Conservation (phyloP, 23 tunicate species). For the Botrylloides violaceus region DNA sequence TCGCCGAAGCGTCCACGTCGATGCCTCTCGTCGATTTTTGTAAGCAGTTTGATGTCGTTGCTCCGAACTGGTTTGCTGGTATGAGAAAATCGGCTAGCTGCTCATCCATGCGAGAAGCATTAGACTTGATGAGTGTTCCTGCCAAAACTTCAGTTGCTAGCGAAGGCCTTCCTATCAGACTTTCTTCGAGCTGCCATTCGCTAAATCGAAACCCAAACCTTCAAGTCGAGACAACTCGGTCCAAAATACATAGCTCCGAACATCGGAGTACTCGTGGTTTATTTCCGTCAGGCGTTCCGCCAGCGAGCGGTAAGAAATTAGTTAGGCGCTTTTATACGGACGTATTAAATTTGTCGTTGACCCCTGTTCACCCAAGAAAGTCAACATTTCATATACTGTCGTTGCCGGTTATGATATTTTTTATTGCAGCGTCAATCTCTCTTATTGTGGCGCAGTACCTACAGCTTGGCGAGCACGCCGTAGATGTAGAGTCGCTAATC, state of each 20-base stretch:
- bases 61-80: not conserved
- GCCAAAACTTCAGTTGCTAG: not conserved
- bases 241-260: too few relatives aligned
- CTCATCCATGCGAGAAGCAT: not conserved
- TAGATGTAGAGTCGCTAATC: not conserved
- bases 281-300: not conserved
- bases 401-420: not conserved
- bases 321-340: not conserved
- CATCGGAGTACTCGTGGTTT: not conserved
- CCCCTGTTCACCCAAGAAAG: not conserved
- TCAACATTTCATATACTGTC: not conserved
- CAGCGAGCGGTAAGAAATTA: not conserved
- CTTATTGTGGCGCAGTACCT: not conserved
- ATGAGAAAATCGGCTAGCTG: not conserved
- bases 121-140: not conserved
- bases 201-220: not conserved
- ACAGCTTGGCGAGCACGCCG: not conserved
- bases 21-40: not conserved
- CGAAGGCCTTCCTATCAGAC: not conserved
- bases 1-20: not conserved
- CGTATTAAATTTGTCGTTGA: not conserved
- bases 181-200: not conserved
- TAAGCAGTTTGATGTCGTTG: not conserved
- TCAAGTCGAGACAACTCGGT: too few relatives aligned
- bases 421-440: not conserved